These are phyloP conservation scores for Argentina silus DNA, from an alignment of 2,797 vertebrate species.

Conservation along the genomic window DNA sequence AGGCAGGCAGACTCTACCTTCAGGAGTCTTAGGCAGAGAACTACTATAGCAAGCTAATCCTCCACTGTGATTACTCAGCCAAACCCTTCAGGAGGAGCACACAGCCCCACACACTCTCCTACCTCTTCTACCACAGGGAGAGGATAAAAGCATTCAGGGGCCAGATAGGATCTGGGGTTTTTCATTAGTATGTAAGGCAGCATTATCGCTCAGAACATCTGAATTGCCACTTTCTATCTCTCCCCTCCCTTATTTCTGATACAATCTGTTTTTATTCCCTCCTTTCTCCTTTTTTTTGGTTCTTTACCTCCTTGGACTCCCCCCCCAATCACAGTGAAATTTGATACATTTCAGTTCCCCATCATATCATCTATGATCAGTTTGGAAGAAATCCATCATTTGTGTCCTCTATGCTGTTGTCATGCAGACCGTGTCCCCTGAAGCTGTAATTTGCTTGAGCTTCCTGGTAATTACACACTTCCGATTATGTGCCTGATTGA, in stretches of 20 bases:
- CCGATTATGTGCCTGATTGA: constrained; percentile 35
- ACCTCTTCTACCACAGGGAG: constrained; percentile 4
- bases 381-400: not conserved
- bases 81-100: constrained; percentile 49
- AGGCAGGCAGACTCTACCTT: not conserved
- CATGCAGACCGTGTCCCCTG: constrained; percentile 27
- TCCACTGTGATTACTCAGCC: constrained; percentile 42
- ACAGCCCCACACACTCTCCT: not conserved
- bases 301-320: constrained; percentile 27
- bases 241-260: constrained; percentile 59
- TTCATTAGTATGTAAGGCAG: constrained; percentile 59
- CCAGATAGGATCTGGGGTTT: constrained; percentile 53
- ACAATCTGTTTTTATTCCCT: constrained; percentile 46
- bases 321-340: not conserved
- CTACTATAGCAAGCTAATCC: constrained; percentile 24
- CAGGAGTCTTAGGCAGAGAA: not conserved
- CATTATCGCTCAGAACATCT: constrained; percentile 67
- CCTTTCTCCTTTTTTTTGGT: constrained; percentile 33
- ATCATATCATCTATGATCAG: not conserved
- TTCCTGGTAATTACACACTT: constrained; percentile 52
- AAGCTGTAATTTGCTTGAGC: constrained; percentile 25
- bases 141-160: constrained; percentile 43
- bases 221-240: constrained; percentile 52
- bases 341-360: not conserved
- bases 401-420: not conserved